Base-by-base conservation (phyloP, 1,140 invertebrate genomes). In the Pseudobourletiella spinata region DNA sequence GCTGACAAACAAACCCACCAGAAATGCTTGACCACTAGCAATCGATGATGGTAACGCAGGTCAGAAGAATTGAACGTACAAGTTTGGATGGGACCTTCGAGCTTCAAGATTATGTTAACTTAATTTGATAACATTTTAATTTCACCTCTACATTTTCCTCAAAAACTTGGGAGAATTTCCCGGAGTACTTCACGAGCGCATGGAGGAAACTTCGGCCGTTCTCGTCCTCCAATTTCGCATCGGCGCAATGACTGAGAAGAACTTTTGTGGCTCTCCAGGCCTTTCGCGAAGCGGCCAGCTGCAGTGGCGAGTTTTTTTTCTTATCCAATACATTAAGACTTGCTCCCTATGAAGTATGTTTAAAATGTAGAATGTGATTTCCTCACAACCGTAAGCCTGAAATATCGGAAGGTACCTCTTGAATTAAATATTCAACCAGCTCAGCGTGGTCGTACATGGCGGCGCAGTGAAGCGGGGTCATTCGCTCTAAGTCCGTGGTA, bases 381-480 rank as follows among this genome's bases (percentile, higher is more conserved):
- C 35, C 35, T 42, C 18, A 58, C n/a, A n/a, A n/a, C n/a, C n/a
- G n/a, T n/a, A n/a, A n/a, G n/a, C n/a, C n/a, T n/a, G n/a, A n/a
- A n/a, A n/a, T n/a, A n/a, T n/a, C n/a, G n/a, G n/a, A n/a, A n/a
- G n/a, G n/a, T n/a, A 83, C 82, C 76, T 91, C 83, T n/a, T 76
- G 70, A 1, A 91, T 77, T 2, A 94, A 75, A 76, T 82, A 92
- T 57, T 85, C 82, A 0, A 89, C 87, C 16, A 93, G 85, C 57
- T 87, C 82, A 0, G 82, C 81, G 74, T 92, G 88, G 74, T 93
- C 86, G 66, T 92, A 92, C 84, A 92, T 88, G 1, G 89, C 87
- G 0, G 90, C 89, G 71, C 87, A 88, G 73, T 94, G 91, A 4
- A 93, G 75, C 0, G 90, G 90, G 1, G 89, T 91, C 88, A 91